Conservation (phyloP, 2,113 vertebrate genomes). For the Pachypanchax playfairii region DNA sequence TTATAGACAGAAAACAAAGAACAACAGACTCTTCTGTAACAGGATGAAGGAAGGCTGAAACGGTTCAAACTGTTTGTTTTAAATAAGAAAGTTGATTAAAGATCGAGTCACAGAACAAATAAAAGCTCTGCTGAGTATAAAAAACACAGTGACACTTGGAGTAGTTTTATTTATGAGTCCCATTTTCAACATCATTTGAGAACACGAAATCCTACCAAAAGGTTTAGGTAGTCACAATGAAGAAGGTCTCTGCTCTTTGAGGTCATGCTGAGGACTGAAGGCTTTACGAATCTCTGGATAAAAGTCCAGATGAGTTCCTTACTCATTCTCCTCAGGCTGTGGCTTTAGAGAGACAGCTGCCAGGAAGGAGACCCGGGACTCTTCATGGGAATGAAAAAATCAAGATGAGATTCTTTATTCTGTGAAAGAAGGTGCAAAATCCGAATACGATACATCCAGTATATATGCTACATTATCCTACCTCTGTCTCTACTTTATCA, state of each 20-base stretch:
- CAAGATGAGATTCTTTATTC: slow-evolving; percentile 42
- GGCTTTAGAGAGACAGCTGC: slow-evolving; percentile 67
- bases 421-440: slow-evolving; percentile 4
- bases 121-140: neutral
- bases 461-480: slow-evolving; percentile 49
- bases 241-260: slow-evolving; percentile 40
- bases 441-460: slow-evolving; percentile 28
- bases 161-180: slow-evolving; percentile 5
- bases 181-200: slow-evolving; percentile 27
- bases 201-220: slow-evolving; percentile 22
- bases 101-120: slow-evolving; percentile 1
- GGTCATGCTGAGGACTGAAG: slow-evolving; percentile 43
- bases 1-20: slow-evolving; percentile 63
- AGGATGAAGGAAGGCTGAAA: slow-evolving; percentile 26
- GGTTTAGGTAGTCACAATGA: slow-evolving; percentile 36
- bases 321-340: slow-evolving; percentile 49
- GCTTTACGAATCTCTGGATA: slow-evolving; percentile 55
- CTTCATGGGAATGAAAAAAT: slow-evolving; percentile 40
- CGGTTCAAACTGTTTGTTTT: neutral
- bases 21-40: slow-evolving; percentile 21
- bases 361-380: slow-evolving; percentile 66
- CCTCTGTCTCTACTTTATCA: slow-evolving; percentile 63
- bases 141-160: slow-evolving; percentile 8
- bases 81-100: neutral
- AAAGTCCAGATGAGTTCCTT: slow-evolving; percentile 47